A percentile compares a stretch with the other conserved stretches of the same genome.
phyloP scores from a whole-genome alignment of 2,888 invertebrate genomes.

The Plebejus anna region DNA sequence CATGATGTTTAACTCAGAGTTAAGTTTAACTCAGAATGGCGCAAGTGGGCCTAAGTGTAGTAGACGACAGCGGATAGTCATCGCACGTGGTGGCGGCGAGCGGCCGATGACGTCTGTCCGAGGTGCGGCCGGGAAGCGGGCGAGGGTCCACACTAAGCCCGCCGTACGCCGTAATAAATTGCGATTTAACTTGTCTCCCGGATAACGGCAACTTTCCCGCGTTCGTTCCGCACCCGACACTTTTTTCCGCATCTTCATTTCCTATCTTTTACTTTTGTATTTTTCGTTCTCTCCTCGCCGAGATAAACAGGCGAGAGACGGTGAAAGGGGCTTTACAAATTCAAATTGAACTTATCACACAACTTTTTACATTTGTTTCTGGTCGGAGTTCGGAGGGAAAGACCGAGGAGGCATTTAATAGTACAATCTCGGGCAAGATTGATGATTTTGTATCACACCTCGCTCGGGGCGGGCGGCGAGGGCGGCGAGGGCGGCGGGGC shows the following conservation, averaged over 20 bases:
- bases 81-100: background rate
- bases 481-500: slow-evolving; percentile 52
- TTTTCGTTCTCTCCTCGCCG: slow-evolving; percentile 74
- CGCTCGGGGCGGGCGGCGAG: slow-evolving; percentile 69
- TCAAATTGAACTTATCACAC: slow-evolving; percentile 81
- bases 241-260: slow-evolving; percentile 80
- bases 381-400: slow-evolving; percentile 75
- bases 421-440: slow-evolving; percentile 79
- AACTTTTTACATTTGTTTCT: slow-evolving; percentile 81
- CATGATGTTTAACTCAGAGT: no score
- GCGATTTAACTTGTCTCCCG: slow-evolving; percentile 80
- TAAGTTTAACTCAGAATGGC: no score
- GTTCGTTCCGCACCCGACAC: slow-evolving; percentile 78
- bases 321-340: slow-evolving; percentile 80
- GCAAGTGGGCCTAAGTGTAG: no score
- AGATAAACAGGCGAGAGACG: slow-evolving; percentile 80
- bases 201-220: slow-evolving; percentile 79
- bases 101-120: background rate
- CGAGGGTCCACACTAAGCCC: slow-evolving; percentile 58
- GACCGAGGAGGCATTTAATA: slow-evolving; percentile 79
- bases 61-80: background rate
- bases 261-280: slow-evolving; percentile 81
- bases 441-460: slow-evolving; percentile 81
- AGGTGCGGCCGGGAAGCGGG: background rate
- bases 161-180: slow-evolving; percentile 77